These are phyloP conservation scores for Progne subis DNA, from an alignment of 2,113 vertebrate genomes.

Conservation along the genomic window DNA sequence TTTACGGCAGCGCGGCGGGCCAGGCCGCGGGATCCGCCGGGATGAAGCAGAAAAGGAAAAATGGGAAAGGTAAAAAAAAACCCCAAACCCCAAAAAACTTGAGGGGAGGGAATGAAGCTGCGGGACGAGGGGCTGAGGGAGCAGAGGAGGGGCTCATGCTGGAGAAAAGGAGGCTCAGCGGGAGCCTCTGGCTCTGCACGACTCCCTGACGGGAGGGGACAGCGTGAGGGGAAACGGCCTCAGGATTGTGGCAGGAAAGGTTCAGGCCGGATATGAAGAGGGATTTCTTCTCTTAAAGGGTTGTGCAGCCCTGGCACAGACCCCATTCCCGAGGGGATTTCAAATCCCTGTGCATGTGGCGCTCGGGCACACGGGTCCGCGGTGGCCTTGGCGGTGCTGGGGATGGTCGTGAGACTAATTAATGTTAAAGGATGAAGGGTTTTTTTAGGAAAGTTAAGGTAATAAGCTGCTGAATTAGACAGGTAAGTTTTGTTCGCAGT, in stretches of 20 bases:
- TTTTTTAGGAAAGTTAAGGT: too few species aligned
- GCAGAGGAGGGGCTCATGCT: not conserved
- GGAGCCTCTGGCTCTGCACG: not conserved
- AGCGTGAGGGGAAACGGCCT: not conserved
- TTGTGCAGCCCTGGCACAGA: not conserved
- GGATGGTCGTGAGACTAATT: too few species aligned
- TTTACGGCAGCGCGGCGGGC: not conserved
- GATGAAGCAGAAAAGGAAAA: constrained; percentile 51
- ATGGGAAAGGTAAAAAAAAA: not conserved
- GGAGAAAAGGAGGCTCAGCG: not conserved
- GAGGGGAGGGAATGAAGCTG: not conserved
- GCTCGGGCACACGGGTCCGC: too few species aligned
- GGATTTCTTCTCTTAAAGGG: accelerated
- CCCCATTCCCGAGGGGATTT: accelerated
- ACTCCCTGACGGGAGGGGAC: not conserved
- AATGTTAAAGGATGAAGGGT: too few species aligned
- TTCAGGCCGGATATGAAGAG: accelerated
- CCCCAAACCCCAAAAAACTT: too few species aligned
- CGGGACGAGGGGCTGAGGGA: not conserved
- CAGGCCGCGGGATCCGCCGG: not conserved
- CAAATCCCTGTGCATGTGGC: not conserved
- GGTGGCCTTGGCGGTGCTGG: too few species aligned
- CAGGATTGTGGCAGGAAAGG: accelerated
- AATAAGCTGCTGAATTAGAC: too few species aligned
- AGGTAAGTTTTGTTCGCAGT: too few species aligned